Evolutionary conservation across 2,113 vertebrate species (phyloP), one percentile per base, ranked within the genome.

Genomic region (Loxodonta africana): DNA sequence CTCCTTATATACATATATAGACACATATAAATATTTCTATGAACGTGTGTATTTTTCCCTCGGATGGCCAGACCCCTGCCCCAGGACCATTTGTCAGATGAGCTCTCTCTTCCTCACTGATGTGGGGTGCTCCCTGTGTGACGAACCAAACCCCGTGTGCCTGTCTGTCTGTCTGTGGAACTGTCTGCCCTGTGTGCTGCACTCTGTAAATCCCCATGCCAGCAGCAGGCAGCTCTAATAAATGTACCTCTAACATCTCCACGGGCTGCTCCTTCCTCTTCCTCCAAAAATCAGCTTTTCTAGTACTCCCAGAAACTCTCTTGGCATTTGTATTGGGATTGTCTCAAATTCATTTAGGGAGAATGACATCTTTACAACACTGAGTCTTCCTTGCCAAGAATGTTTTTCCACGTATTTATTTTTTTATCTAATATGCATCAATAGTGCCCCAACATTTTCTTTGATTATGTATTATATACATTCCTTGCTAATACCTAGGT

Each of bases 401-500:
- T 12, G 8, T 25, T 82, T 94, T 90, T 8, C 57, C 25, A 57
- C 33, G 18, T 67, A 51, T 14, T 85, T 76, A 76, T 93, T 93
- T 90, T 57, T 74, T 74, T 74, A 33, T n/a, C 76, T 67, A 81
- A 96, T 77, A 33, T n/a, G n/a, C 18, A 44, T 84, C 86, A 81
- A 57, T 57, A 81, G 26, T 6, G 20, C 65, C 85, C 82, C 81
- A 28, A 25, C 21, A 7, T 44, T 60, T 67, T 82, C 48, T 77
- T 15, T 82, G 0, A 37, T 37, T 37, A 37, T 37, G 37, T 37
- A 37, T 37, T 37, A 37, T 37, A 37, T 82, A 67, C 33, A 8
- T 60, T 44, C 46, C 81, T 86, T 76, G 5, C 67, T 90, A 46
- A 81, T 93, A 82, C 74, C 41, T 5, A 57, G n/a, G 18, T 23